A percentile compares a stretch with the other conserved stretches of the same genome.
These are phyloP conservation scores for Origma solitaria DNA, from an alignment of 2,113 vertebrate species.

Conservation along the genomic window DNA sequence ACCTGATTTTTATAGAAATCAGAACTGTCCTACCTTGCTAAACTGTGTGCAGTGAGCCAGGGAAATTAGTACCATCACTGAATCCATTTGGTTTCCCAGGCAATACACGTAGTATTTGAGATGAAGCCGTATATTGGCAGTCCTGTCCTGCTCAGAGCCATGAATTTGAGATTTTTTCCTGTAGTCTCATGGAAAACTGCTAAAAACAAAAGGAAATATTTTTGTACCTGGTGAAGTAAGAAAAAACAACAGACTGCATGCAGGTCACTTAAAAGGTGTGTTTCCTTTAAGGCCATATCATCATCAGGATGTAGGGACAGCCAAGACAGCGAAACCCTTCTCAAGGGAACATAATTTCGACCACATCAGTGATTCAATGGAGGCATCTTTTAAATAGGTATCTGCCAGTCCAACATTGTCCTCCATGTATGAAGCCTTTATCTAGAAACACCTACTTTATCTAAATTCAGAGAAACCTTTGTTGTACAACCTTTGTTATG, in stretches of 20 bases:
- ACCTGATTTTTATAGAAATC: background rate
- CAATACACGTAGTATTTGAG: background rate
- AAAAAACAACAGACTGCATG: background rate
- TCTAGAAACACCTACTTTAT: background rate
- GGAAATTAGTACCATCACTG: background rate
- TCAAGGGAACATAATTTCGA: background rate
- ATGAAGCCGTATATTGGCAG: background rate
- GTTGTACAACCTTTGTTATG: background rate
- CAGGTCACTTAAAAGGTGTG: background rate
- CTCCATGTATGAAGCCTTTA: background rate
- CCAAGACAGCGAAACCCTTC: background rate
- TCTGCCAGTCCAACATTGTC: background rate
- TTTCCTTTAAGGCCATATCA: background rate
- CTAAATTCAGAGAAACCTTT: background rate
- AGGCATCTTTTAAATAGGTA: background rate
- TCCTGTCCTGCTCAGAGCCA: background rate
- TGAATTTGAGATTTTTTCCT: background rate
- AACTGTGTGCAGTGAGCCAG: background rate
- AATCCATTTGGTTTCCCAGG: background rate
- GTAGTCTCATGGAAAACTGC: background rate
- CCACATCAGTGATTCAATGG: background rate
- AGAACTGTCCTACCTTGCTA: background rate
- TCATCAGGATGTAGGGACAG: background rate
- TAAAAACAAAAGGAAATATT: background rate
- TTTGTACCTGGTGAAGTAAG: background rate